Evolutionary conservation across 2,888 invertebrate species (phyloP).

Genomic region (Drosophila emarginata): DNA sequence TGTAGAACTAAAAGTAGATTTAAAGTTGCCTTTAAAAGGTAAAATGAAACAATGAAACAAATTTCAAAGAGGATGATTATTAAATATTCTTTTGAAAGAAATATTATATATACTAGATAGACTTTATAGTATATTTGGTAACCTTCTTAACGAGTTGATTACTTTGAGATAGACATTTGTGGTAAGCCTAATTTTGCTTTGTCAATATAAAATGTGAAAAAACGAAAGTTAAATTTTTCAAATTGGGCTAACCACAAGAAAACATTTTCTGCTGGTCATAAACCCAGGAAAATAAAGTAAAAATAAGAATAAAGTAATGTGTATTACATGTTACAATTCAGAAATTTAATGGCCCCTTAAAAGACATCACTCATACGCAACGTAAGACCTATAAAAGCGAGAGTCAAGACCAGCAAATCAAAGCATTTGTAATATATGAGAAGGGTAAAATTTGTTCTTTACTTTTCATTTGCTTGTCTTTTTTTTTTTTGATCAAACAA

Average conservation of each 20-base stretch:
- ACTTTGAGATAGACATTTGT: no score
- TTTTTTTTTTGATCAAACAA: constrained; percentile 1
- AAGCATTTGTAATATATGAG: constrained; percentile 13
- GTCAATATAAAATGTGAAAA: background rate
- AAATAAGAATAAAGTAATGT: constrained; percentile 23
- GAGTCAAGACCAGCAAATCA: constrained; percentile 39
- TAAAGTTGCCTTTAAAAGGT: background rate
- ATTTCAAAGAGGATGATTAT: no score
- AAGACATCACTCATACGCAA: constrained; percentile 33
- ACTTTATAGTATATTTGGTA: no score
- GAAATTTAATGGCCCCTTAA: constrained; percentile 32
- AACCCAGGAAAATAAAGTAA: background rate
- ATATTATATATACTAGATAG: background rate
- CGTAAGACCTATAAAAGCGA: constrained; percentile 7
- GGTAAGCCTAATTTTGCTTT: background rate
- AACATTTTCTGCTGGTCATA: constrained; percentile 32
- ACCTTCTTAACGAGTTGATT: no score
- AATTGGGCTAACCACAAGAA: background rate
- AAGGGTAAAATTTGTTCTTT: background rate
- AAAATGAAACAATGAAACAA: background rate
- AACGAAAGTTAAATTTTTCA: background rate
- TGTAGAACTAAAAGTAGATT: background rate
- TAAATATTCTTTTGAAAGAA: background rate
- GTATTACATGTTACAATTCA: constrained; percentile 41
- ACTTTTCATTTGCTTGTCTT: background rate